phyloP scores from a whole-genome alignment of 2,797 vertebrate species.

The Brachyalestes nurse region DNA sequence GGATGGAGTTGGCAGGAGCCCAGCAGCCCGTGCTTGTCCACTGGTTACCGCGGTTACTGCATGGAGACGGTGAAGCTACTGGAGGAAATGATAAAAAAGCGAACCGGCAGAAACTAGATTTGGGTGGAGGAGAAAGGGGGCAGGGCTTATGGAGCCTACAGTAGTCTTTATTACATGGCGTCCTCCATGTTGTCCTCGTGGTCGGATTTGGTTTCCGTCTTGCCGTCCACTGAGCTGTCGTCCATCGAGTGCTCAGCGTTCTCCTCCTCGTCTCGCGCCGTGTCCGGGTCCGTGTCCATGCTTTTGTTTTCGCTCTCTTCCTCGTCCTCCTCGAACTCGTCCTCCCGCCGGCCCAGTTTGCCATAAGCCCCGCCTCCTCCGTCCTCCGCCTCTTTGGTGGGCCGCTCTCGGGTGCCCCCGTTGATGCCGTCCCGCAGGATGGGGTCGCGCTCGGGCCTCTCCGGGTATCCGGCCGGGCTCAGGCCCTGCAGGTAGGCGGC shows the following conservation, averaged over 20 bases:
- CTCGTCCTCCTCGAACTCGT: constrained; percentile 94
- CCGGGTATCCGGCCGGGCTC: constrained; percentile 92
- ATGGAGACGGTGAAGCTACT: constrained; percentile 90
- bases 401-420: constrained; percentile 88
- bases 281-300: constrained; percentile 98
- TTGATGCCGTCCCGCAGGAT: constrained; percentile 78
- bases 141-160: constrained; percentile 82
- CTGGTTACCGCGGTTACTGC: not conserved
- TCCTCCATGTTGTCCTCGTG: constrained; percentile 98
- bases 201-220: constrained; percentile 99
- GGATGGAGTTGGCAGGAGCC: constrained; percentile 94
- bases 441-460: constrained; percentile 90
- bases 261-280: constrained; percentile 97
- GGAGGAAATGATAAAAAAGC: constrained; percentile 71
- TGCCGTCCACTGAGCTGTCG: constrained; percentile 98
- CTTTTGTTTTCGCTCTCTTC: constrained; percentile 98
- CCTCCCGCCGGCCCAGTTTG: constrained; percentile 90
- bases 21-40: constrained; percentile 97
- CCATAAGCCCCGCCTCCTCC: constrained; percentile 79
- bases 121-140: constrained; percentile 13
- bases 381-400: constrained; percentile 86
- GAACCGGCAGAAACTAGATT: constrained; percentile 1
- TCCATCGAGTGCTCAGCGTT: constrained; percentile 98
- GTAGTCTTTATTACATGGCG: constrained; percentile 91
- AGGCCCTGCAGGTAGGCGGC: constrained; percentile 97